phyloP scores from a whole-genome alignment of 2,113 vertebrate species.

The Apistogramma diplotaenia region DNA sequence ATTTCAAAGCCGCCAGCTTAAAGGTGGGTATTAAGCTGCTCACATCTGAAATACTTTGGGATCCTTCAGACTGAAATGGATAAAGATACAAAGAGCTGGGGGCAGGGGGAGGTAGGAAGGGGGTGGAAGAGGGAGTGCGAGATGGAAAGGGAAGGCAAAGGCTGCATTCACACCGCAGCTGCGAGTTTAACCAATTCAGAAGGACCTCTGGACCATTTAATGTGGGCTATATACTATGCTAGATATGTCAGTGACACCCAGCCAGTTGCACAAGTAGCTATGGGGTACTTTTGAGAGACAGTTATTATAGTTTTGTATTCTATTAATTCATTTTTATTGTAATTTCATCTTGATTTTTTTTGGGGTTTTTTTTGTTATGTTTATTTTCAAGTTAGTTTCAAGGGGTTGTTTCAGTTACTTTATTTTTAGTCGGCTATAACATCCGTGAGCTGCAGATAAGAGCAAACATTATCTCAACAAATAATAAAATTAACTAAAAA shows the following conservation, averaged over 20 bases:
- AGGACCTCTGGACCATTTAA: background rate
- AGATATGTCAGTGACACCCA: background rate
- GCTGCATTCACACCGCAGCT: background rate
- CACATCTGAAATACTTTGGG: conserved; percentile 62
- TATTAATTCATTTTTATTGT: background rate
- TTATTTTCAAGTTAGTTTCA: background rate
- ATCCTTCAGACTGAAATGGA: conserved; percentile 65
- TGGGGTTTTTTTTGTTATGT: background rate
- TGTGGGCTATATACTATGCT: background rate
- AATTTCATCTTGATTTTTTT: background rate
- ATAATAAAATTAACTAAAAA: too few relatives aligned
- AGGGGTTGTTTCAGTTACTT: too few relatives aligned
- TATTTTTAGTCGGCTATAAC: too few relatives aligned
- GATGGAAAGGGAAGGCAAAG: conserved; percentile 55
- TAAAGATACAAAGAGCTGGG: conserved; percentile 62
- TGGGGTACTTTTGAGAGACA: too few relatives aligned
- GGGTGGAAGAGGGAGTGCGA: background rate
- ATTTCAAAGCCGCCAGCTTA: conserved; percentile 67
- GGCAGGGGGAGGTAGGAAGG: conserved; percentile 48
- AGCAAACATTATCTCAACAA: too few relatives aligned
- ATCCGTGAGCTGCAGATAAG: too few relatives aligned
- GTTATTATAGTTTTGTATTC: background rate
- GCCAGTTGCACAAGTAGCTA: background rate
- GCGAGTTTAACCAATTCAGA: background rate
- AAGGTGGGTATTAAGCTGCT: conserved; percentile 62